Base-by-base conservation (phyloP, 2,888 invertebrate species). In the Drosophila multiciliata region DNA sequence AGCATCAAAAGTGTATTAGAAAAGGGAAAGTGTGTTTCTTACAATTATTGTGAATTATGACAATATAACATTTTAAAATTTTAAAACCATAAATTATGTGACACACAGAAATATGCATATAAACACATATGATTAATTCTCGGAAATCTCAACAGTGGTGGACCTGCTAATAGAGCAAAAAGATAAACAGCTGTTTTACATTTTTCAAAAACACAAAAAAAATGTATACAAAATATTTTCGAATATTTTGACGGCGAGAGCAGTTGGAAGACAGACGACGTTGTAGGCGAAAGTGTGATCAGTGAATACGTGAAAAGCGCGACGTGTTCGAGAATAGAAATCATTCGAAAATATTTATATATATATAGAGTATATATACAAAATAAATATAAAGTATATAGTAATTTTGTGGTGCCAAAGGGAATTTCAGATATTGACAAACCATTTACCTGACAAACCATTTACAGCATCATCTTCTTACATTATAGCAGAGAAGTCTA, bases 251-350 rank as follows among this genome's bases (percentile, higher is more conserved):
- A 36, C 49, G 67, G 53, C 23, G 60, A 40, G 58, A 65, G 72
- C 87, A 89, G 84, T 83, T 73, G 55, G 68, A 74, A 73, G 69
- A 48, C 60, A 74, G 89, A 73, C 78, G 73, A 80, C 73, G 68
- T 66, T 70, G 87, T 35, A 50, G 66, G 45, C 70, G 71, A 76
- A 82, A 54, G 63, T 29, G 66, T 62, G 76, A 76, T 64, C 66
- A 70, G 62, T 38, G 49, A 64, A 59, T 52, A 65, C 59, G 55
- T 54, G 9, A 62, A 40, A 70, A 42, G 7, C 49, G 61, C 48
- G 66, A 35, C 66, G 69, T 67, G 63, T 48, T 64, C 62, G 49
- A 55, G 72, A 70, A 65, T 20, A 69, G 52, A 80, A 60, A 48
- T 15, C 50, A 53, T 59, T 52, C 4, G 67, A 32, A 48, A 26